Evolutionary conservation across 2,888 invertebrate genomes (phyloP).

Genomic region (Drosophila gaucha): DNA sequence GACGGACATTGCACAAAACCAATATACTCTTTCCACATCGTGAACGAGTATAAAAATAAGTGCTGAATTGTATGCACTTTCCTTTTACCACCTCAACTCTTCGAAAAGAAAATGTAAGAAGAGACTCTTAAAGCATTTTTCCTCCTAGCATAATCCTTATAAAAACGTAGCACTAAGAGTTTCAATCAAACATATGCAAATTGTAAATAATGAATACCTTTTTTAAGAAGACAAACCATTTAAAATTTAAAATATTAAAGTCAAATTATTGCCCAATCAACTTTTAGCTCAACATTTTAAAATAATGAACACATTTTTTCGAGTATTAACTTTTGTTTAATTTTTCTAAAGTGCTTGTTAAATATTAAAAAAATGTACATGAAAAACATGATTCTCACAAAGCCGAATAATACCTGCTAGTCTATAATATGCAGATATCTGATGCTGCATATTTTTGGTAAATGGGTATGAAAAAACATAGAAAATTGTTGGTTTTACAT

Average conservation of each 20-base stretch:
- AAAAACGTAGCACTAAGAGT: no score
- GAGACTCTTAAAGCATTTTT: no score
- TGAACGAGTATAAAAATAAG: no score
- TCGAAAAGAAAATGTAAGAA: no score
- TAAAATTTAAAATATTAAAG: neutral
- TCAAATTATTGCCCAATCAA: no score
- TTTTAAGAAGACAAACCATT: neutral
- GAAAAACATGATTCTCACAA: neutral
- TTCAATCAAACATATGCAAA: no score
- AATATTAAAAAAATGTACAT: neutral
- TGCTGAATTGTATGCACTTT: no score
- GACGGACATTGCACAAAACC: no score
- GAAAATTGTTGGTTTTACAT: constrained; percentile 24
- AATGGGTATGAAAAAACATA: constrained; percentile 2
- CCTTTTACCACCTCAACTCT: no score
- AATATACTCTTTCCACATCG: no score
- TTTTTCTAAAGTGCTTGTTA: neutral
- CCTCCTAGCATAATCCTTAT: no score
- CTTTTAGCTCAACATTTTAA: neutral
- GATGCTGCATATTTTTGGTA: constrained; percentile 20
- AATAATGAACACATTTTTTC: constrained; percentile 4
- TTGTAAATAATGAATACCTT: no score
- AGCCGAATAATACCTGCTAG: neutral
- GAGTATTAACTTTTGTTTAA: neutral
- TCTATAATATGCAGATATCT: constrained; percentile 9